Evolutionary conservation across 2,888 invertebrate genomes (phyloP), one percentile per base, ranked within the genome.

Genomic region (Cenopis cana): DNA sequence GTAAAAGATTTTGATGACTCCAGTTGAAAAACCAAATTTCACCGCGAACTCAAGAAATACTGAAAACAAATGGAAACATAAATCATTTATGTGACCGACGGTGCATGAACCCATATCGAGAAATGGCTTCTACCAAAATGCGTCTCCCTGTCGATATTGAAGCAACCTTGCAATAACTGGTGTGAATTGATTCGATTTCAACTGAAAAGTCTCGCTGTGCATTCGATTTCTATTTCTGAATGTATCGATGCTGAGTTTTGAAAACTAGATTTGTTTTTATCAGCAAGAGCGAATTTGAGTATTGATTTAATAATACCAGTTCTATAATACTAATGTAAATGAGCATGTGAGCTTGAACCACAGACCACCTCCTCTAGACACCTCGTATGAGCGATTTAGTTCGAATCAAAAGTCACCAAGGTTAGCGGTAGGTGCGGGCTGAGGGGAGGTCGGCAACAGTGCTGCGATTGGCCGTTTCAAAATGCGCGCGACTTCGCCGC

Each of bases 21-120:
- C n/a, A n/a, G n/a, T n/a, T n/a, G n/a, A n/a, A n/a, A n/a, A n/a
- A n/a, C n/a, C n/a, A n/a, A n/a, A n/a, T n/a, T 33, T 33, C 1
- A 33, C 33, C 33, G 2, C 33, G 0, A 8, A 5, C 33, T 33
- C 33, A 33, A 41, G 6, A 41, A 14, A 41, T 41, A 14, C 41
- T 14, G 14, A 14, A n/a, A 41, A 46, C n/a, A 46, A 46, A 46
- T 46, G 46, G n/a, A 46, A 46, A 46, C 46, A 46, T 46, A 1
- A n/a, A 46, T n/a, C n/a, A 46, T 46, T 46, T n/a, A 46, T 46
- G 46, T n/a, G n/a, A 46, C 46, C 46, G 3, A 46, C n/a, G 46
- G 46, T 46, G 46, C 46, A 46, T 46, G 46, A 46, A 46, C 46
- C 46, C 46, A 46, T 46, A 46, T 46, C 46, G 46, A 46, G n/a